Base-by-base conservation (phyloP, 2,113 vertebrate genomes). In the Nothobranchius kuhntae region DNA sequence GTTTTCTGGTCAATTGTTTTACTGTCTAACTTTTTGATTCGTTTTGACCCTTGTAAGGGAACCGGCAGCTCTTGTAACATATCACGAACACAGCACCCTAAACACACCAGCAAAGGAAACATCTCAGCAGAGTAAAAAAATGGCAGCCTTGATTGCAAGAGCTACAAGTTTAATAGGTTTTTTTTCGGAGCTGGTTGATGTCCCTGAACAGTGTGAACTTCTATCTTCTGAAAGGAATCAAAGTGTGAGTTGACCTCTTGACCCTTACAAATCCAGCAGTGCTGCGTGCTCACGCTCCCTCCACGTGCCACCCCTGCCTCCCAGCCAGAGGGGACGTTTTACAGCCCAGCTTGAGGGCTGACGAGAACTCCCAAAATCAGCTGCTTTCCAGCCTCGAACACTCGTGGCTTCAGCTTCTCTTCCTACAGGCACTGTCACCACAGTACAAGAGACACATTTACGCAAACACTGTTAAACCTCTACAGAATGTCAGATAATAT, bases 81-180 rank as follows among this genome's bases (percentile, higher is more conserved):
- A 21, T 42, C 59, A 14, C 35, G 45, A 26, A 40, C 66, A 50
- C 55, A 52, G 10, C 35, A 10, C 12, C 35, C 7, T 24, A 12
- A 14, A 26, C 12, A 26, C 12, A 66, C 61, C 44, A 53, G 56
- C 35, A 9, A 65, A 42, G 61, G 17, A 38, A 58, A 53, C 46
- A 24, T 14, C 52, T 55, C 59, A 48, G 63, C 61, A 59, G 53
- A 71, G 69, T 8, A 74, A 51, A 45, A 17, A 53, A 68, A 60
- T 74, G 73, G 66, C 77, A 48, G 35, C 57, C 65, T 61, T 53
- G 53, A 36, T 56, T 68, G 68, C 66, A 79, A 64, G 87, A 75
- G 72, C 81, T 88, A 85, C 89, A 89, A 76, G 68, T 78, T 90
- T 87, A 86, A 87, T 77, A 71, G 21, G 90, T 89, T 90, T 89